phyloP scores from a whole-genome alignment of 1,140 invertebrate genomes.

The Luehdorfia chinensis region DNA sequence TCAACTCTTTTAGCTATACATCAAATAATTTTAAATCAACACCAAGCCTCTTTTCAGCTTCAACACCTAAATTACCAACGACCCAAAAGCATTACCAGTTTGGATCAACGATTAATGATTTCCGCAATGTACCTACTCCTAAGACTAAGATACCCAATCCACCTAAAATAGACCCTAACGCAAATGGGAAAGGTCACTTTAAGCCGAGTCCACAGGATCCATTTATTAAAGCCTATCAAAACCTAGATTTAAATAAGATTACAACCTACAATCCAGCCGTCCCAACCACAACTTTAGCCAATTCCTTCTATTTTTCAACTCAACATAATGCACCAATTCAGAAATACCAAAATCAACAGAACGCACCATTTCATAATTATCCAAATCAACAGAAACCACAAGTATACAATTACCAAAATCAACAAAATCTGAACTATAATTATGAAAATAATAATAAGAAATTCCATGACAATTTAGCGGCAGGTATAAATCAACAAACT shows the following conservation, averaged over 20 bases:
- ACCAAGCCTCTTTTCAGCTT: slow-evolving; percentile 42
- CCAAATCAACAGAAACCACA: slow-evolving; percentile 44
- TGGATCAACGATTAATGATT: slow-evolving; percentile 47
- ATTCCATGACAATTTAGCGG: slow-evolving; percentile 46
- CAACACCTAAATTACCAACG: slow-evolving; percentile 55
- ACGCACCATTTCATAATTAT: slow-evolving; percentile 37
- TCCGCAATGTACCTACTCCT: slow-evolving; percentile 46
- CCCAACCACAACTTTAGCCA: slow-evolving; percentile 49
- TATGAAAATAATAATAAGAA: slow-evolving; percentile 53
- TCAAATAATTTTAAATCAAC: slow-evolving; percentile 52
- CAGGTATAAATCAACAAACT: slow-evolving; percentile 49
- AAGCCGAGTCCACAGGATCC: slow-evolving; percentile 72
- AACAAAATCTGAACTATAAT: slow-evolving; percentile 37
- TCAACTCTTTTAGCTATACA: slow-evolving; percentile 59
- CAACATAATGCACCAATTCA: slow-evolving; percentile 24
- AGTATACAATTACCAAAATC: slow-evolving; percentile 41
- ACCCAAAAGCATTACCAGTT: slow-evolving; percentile 47
- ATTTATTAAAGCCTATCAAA: slow-evolving; percentile 48
- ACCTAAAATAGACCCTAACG: slow-evolving; percentile 62
- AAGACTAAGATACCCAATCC: slow-evolving; percentile 44
- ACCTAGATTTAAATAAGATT: slow-evolving; percentile 49
- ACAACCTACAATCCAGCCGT: slow-evolving; percentile 61
- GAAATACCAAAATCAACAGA: slow-evolving; percentile 33
- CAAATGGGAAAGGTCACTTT: slow-evolving; percentile 49
- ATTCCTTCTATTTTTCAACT: slow-evolving; percentile 36